Percentiles rank a stretch among this genome's conserved stretches.
phyloP scores from a whole-genome alignment of 2,888 invertebrate species.

The Lasioglossum leucozonium region DNA sequence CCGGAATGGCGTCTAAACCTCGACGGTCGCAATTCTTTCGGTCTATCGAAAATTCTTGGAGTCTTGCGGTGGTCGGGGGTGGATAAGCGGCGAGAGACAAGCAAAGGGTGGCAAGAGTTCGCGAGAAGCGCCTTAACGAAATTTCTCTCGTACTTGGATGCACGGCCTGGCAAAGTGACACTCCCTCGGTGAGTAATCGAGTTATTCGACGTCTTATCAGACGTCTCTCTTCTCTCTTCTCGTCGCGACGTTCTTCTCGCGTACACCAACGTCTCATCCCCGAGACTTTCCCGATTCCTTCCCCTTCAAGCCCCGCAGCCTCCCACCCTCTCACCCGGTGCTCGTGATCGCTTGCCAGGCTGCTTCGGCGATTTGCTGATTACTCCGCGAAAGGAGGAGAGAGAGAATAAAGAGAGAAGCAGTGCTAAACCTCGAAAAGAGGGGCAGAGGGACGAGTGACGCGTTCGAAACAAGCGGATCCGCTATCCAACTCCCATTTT shows the following conservation, averaged over 20 bases:
- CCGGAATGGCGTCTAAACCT: background rate
- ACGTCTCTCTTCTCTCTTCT: slow-evolving; percentile 55
- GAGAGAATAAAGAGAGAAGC: slow-evolving; percentile 3
- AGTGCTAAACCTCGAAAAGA: slow-evolving; percentile 29
- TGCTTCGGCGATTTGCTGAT: slow-evolving; percentile 81
- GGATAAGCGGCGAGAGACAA: slow-evolving; percentile 61
- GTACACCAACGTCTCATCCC: slow-evolving; percentile 18
- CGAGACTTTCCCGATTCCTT: slow-evolving; percentile 14
- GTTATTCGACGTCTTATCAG: slow-evolving; percentile 79
- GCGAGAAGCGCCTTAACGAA: slow-evolving; percentile 76
- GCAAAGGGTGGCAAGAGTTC: slow-evolving; percentile 46
- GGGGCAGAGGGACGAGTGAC: slow-evolving; percentile 54
- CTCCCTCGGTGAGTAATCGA: slow-evolving; percentile 79
- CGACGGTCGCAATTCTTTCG: slow-evolving; percentile 13
- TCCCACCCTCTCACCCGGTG: too few species aligned
- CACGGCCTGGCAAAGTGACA: slow-evolving; percentile 79
- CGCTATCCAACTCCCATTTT: slow-evolving; percentile 28
- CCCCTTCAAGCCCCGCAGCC: slow-evolving; percentile 20
- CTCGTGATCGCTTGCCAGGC: slow-evolving; percentile 73
- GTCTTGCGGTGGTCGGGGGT: slow-evolving; percentile 15
- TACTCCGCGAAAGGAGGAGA: slow-evolving; percentile 68
- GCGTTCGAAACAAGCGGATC: slow-evolving; percentile 64
- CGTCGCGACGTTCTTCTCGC: slow-evolving; percentile 38
- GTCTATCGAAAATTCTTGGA: slow-evolving; percentile 24
- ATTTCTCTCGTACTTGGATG: slow-evolving; percentile 75